A percentile compares a stretch with the other conserved stretches of the same genome.
These are phyloP conservation scores for Electrona antarctica DNA, from an alignment of 2,113 vertebrate species.

Conservation along the genomic window DNA sequence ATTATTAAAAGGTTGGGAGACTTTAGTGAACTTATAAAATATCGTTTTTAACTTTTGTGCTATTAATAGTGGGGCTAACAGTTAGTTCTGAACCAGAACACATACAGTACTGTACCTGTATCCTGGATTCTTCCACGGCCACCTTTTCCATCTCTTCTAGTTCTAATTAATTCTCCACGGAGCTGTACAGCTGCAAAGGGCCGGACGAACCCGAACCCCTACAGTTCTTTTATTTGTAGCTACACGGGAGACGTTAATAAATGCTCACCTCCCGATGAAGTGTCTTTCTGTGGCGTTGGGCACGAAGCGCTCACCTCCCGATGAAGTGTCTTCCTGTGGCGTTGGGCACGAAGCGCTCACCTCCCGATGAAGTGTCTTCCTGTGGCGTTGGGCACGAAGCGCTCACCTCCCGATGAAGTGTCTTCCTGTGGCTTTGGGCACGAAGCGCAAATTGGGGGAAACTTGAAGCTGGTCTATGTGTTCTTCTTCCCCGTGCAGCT, in stretches of 20 bases:
- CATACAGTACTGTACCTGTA: constrained; percentile 3
- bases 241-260: constrained; percentile 59
- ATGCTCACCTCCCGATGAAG: constrained; percentile 50
- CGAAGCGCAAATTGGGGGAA: constrained; percentile 29
- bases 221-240: constrained; percentile 50
- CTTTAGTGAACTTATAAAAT: constrained; percentile 45
- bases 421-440: constrained; percentile 34
- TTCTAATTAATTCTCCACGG: constrained; percentile 67
- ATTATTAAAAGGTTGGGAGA: constrained; percentile 55
- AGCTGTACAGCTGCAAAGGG: constrained; percentile 54
- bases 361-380: constrained; percentile 31
- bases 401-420: constrained; percentile 39
- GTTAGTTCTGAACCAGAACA: constrained; percentile 39
- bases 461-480: neutral
- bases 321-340: constrained; percentile 42
- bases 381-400: constrained; percentile 42
- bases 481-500: constrained; percentile 47
- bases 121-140: constrained; percentile 40
- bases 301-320: constrained; percentile 40
- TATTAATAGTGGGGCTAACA: constrained; percentile 38
- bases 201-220: constrained; percentile 16
- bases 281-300: constrained; percentile 33
- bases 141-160: constrained; percentile 67
- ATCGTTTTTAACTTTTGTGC: constrained; percentile 12
- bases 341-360: constrained; percentile 32